These are phyloP conservation scores for Acanthococcus lagerstroemiae DNA, from an alignment of 2,888 invertebrate species.

Conservation along the genomic window DNA sequence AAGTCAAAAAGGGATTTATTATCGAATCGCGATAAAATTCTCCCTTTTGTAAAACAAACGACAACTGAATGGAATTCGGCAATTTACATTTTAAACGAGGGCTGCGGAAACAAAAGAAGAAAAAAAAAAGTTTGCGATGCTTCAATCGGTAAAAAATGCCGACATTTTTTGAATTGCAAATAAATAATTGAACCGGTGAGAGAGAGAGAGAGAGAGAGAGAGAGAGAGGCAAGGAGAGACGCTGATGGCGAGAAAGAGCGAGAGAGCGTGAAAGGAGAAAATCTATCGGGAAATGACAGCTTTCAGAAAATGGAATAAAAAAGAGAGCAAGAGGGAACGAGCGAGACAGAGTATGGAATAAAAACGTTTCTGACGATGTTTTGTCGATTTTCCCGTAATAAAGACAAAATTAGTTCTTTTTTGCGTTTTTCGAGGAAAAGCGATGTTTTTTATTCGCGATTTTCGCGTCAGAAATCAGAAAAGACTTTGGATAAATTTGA, in stretches of 20 bases:
- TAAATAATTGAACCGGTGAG: not conserved
- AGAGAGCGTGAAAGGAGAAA: too few species aligned
- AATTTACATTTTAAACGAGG: not conserved
- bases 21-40: not conserved
- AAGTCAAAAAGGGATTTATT: not conserved
- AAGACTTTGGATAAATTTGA: too few species aligned
- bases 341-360: not conserved
- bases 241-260: not conserved
- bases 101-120: not conserved
- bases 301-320: not conserved
- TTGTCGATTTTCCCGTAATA: not conserved
- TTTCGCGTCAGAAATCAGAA: too few species aligned
- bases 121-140: too few species aligned
- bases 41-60: not conserved
- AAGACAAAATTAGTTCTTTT: conserved; percentile 5
- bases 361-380: conserved; percentile 10
- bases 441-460: too few species aligned
- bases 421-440: not conserved
- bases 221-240: not conserved
- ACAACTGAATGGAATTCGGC: not conserved
- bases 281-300: not conserved
- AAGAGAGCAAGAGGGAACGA: not conserved
- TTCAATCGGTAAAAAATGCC: too few species aligned
- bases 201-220: not conserved
- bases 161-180: too few species aligned